These are phyloP conservation scores for Gastrophysa polygoni DNA, from an alignment of 2,888 invertebrate genomes.

Conservation along the genomic window DNA sequence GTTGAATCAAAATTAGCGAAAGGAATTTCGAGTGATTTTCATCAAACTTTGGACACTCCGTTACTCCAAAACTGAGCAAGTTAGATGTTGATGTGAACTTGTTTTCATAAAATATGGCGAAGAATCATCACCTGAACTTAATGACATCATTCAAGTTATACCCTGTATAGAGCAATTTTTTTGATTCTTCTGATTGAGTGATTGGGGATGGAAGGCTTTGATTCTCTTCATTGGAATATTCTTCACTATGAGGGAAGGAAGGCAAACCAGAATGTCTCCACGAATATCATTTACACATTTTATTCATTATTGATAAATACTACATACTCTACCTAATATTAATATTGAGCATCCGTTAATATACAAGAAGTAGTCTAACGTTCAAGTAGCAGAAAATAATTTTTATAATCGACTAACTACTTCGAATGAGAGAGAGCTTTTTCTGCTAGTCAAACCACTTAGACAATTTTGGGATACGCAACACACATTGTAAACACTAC, in stretches of 20 bases:
- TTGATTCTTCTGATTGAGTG: no score
- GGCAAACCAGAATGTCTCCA: not conserved
- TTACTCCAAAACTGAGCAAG: no score
- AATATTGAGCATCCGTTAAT: slow-evolving; percentile 61
- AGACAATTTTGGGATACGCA: slow-evolving; percentile 57
- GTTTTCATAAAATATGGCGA: no score
- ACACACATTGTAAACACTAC: slow-evolving; percentile 51
- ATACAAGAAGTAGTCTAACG: slow-evolving; percentile 58
- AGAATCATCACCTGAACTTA: no score
- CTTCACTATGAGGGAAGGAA: not conserved
- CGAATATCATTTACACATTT: slow-evolving; percentile 54
- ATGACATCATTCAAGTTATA: no score
- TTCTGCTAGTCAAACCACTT: slow-evolving; percentile 60
- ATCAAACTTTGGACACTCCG: no score
- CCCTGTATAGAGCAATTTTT: no score
- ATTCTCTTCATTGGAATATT: no score
- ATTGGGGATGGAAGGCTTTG: no score
- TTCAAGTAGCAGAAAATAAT: slow-evolving; percentile 60
- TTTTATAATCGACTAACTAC: slow-evolving; percentile 32
- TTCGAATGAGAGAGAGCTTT: slow-evolving; percentile 38
- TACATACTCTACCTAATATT: slow-evolving; percentile 57
- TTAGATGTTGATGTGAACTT: no score
- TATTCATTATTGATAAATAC: slow-evolving; percentile 59
- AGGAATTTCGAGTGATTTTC: no score
- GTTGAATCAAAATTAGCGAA: no score